Base-by-base conservation (phyloP, 2,888 invertebrate species). In the Drosophila infuscata region DNA sequence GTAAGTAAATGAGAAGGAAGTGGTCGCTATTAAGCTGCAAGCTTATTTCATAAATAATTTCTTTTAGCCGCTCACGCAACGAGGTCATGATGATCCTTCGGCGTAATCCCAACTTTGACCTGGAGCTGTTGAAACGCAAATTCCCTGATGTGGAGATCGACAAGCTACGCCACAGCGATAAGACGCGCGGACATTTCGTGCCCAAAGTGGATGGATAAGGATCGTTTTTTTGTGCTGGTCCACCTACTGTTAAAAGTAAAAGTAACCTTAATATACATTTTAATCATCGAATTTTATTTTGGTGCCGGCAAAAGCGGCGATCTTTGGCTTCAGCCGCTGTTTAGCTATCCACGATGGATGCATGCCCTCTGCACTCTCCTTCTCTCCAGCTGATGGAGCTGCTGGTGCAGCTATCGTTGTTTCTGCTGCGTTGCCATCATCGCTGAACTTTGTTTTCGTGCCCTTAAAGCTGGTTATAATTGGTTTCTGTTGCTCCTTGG, bases 101-200 rank as follows among this genome's bases (percentile, higher is more conserved):
- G 77, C 94, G 95, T 49, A 97, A 96, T 93, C 97, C 97, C 1
- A 94, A 97, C 90, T 93, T 97, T 92, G 96, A 97, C 90, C 91
- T 95, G 91, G 95, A 96, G 68, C 94, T 95, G 62, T 89, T 98
- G 30, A 95, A 95, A 91, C 94, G 95, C 70, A 94, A 96, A 88
- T 98, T 95, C 93, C 97, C 98, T 6, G 93, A 95, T 90, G 96
- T 97, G 7, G 94, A 98, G 92, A 93, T 98, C 58, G 95, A 96
- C 70, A 95, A 95, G 91, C 94, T 96, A 2, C 94, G 94, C 82
- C 91, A 91, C 7, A 92, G 92, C 54, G 94, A 94, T 78, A 95
- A 94, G 92, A 93, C 95, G 15, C 94, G 95, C 81, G 96, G 96
- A 17, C 96, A 96, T 92, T 95, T 81, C 92, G 88, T 94, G 57